Conservation (phyloP, 2,888 invertebrate genomes). For the Schizotus pectinicornis region DNA sequence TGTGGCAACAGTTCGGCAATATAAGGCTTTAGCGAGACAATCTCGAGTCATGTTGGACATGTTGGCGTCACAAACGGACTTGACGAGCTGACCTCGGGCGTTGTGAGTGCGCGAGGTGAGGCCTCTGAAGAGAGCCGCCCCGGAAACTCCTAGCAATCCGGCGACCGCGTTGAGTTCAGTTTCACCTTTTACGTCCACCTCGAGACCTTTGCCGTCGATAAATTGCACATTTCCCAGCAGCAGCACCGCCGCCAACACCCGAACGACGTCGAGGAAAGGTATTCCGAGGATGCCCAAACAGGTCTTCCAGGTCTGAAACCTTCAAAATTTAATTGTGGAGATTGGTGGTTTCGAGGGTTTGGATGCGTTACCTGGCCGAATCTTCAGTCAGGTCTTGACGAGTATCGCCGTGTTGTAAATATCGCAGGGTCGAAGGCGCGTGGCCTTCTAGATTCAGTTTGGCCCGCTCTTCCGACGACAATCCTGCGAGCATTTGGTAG, state of each 20-base stretch:
- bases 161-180: constrained; percentile 87
- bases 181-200: constrained; percentile 81
- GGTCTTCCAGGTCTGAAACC: constrained; percentile 92
- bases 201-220: constrained; percentile 77
- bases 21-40: constrained; percentile 88
- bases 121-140: constrained; percentile 77
- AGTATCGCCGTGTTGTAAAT: constrained; percentile 77
- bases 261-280: constrained; percentile 91
- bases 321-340: constrained; percentile 36
- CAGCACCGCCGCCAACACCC: constrained; percentile 88
- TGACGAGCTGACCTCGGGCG: constrained; percentile 78
- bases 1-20: constrained; percentile 92
- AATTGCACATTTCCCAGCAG: constrained; percentile 92
- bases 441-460: constrained; percentile 89
- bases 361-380: constrained; percentile 59
- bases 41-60: constrained; percentile 89
- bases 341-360: constrained; percentile 11
- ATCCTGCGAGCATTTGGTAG: constrained; percentile 92
- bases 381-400: constrained; percentile 76
- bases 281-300: constrained; percentile 90
- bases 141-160: constrained; percentile 79
- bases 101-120: constrained; percentile 83
- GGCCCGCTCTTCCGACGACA: constrained; percentile 83
- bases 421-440: constrained; percentile 79
- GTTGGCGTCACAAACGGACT: constrained; percentile 82